Conservation (phyloP, 2,888 invertebrate species). For the Pinctada fucata region DNA sequence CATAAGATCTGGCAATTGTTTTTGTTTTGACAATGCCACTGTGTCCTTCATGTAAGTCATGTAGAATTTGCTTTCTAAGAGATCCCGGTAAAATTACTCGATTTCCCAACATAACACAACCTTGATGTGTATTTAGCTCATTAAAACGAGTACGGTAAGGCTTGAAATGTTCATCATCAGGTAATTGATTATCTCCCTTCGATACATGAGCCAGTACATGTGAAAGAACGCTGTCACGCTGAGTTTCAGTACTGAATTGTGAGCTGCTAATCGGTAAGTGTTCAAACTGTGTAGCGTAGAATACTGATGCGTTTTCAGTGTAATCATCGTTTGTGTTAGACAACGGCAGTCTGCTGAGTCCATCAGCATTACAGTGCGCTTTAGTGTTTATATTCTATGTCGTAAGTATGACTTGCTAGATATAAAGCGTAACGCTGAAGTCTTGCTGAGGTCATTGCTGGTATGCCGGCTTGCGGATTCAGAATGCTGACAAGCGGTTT, state of each 20-base stretch:
- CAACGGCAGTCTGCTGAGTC: constrained; percentile 61
- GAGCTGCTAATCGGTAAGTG: constrained; percentile 38
- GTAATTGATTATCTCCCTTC: neutral
- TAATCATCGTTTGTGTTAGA: constrained; percentile 5
- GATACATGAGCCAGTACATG: constrained; percentile 3
- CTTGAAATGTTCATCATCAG: neutral
- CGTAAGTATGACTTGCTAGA: constrained; percentile 70
- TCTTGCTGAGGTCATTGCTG: constrained; percentile 61
- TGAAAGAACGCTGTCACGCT: constrained; percentile 12
- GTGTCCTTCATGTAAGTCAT: constrained; percentile 26
- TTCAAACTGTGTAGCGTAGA: constrained; percentile 34
- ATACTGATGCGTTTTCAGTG: constrained; percentile 22
- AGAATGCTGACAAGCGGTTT: constrained; percentile 75
- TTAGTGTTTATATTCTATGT: constrained; percentile 64
- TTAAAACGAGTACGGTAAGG: constrained; percentile 5
- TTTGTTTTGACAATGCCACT: constrained; percentile 44
- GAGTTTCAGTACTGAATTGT: constrained; percentile 15
- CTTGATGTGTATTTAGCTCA: constrained; percentile 22
- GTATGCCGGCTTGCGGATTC: constrained; percentile 61
- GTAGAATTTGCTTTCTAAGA: neutral
- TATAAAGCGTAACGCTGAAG: constrained; percentile 62
- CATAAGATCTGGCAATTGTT: constrained; percentile 33
- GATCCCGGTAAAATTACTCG: constrained; percentile 22
- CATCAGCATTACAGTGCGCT: constrained; percentile 68
- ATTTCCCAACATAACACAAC: constrained; percentile 31